phyloP scores from a whole-genome alignment of 2,888 invertebrate species.

The Drosophila borborema region DNA sequence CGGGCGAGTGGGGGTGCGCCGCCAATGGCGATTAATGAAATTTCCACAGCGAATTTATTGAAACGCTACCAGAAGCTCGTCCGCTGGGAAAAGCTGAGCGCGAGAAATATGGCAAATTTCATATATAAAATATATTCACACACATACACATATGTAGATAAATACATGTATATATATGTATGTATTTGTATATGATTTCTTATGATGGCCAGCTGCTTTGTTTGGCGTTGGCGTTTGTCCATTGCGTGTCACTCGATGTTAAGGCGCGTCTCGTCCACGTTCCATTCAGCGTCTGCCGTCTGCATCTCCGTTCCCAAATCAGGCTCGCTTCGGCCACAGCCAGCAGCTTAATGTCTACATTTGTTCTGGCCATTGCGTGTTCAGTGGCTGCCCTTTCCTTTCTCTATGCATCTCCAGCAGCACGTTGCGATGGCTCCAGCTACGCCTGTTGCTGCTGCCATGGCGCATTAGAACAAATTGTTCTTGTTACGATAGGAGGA shows the following conservation, averaged over 20 bases:
- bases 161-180: constrained; percentile 17
- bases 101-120: constrained; percentile 65
- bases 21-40: constrained; percentile 74
- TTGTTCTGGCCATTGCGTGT: constrained; percentile 76
- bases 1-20: constrained; percentile 13
- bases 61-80: constrained; percentile 61
- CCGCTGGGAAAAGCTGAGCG: constrained; percentile 42
- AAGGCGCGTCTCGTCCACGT: constrained; percentile 47
- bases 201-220: constrained; percentile 31
- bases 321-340: constrained; percentile 31
- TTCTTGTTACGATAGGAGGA: constrained; percentile 81
- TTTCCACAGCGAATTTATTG: constrained; percentile 69
- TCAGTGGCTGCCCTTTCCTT: constrained; percentile 73
- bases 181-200: constrained; percentile 38
- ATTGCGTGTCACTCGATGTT: constrained; percentile 75
- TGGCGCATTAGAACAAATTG: constrained; percentile 78
- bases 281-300: constrained; percentile 15
- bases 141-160: constrained; percentile 14
- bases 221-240: constrained; percentile 54
- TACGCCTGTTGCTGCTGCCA: constrained; percentile 53
- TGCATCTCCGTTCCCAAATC: constrained; percentile 11
- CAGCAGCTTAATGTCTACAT: constrained; percentile 80
- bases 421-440: constrained; percentile 23
- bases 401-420: constrained; percentile 42
- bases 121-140: constrained; percentile 57